Percentiles rank a stretch among this genome's conserved stretches.
phyloP scores from a whole-genome alignment of 1,140 invertebrate species.

The Macrostomum lignano region DNA sequence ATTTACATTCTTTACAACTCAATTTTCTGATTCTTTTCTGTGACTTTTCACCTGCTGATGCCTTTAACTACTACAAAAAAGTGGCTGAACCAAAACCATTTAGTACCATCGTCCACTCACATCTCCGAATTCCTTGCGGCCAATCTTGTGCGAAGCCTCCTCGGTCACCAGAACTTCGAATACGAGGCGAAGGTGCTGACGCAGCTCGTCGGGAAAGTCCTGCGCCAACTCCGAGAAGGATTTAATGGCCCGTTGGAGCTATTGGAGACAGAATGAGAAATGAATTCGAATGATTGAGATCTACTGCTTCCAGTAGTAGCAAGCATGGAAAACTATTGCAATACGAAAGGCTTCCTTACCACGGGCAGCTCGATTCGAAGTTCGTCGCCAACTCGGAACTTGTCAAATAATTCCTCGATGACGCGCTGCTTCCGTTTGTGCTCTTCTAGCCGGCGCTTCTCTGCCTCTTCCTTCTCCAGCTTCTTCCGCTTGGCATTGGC shows the following conservation, averaged over 20 bases:
- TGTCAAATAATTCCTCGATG: slow-evolving; percentile 15
- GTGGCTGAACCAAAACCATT: no score
- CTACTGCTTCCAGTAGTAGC: no score
- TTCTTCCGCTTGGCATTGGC: slow-evolving; percentile 17
- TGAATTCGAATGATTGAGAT: not conserved
- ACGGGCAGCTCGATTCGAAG: slow-evolving; percentile 16
- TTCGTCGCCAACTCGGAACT: slow-evolving; percentile 14
- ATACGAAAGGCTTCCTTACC: no score
- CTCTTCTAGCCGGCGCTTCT: slow-evolving; percentile 12
- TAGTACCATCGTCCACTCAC: no score
- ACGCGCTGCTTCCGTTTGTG: slow-evolving; percentile 11
- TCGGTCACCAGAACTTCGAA: slow-evolving; percentile 17
- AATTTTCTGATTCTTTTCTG: no score
- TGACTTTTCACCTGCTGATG: no score
- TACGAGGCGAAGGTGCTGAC: slow-evolving; percentile 12
- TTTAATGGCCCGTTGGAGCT: slow-evolving; percentile 20
- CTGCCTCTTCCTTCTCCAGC: slow-evolving; percentile 17
- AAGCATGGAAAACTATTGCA: no score
- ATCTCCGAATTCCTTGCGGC: slow-evolving; percentile 18
- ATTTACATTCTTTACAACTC: no score
- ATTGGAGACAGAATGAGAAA: slow-evolving; percentile 5
- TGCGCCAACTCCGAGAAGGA: slow-evolving; percentile 19
- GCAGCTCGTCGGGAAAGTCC: slow-evolving; percentile 16
- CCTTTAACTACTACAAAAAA: no score
- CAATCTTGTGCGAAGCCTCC: slow-evolving; percentile 15